Evolutionary conservation across 1,140 invertebrate species (phyloP).

Genomic region (Araneus ventricosus): DNA sequence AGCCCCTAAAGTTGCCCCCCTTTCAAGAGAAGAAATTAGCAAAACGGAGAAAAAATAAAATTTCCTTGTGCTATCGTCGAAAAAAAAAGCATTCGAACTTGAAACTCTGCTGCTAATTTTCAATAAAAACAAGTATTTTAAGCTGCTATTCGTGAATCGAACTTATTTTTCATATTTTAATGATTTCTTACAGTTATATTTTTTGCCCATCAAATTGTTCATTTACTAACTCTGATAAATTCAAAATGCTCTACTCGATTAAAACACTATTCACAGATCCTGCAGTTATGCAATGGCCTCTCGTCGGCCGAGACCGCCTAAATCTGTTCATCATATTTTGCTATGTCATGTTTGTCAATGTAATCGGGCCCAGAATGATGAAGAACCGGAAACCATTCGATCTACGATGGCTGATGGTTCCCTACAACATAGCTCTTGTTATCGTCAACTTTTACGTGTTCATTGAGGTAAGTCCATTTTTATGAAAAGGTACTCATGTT

Average conservation of each 20-base stretch:
- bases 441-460: constrained; percentile 80
- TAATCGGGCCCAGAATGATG: constrained; percentile 80
- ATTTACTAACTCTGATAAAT: not conserved
- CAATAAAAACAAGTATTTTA: no score
- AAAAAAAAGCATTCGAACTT: no score
- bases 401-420: constrained; percentile 79
- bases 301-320: constrained; percentile 56
- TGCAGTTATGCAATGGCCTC: constrained; percentile 46
- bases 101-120: no score
- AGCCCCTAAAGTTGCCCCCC: no score
- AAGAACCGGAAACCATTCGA: constrained; percentile 80
- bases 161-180: no score
- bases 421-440: constrained; percentile 81
- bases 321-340: constrained; percentile 64
- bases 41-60: no score
- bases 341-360: constrained; percentile 76
- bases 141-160: no score
- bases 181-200: not conserved
- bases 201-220: not conserved
- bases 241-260: not conserved
- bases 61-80: no score
- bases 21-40: no score
- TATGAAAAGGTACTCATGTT: no score
- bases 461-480: constrained; percentile 14
- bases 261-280: constrained; percentile 48